phyloP scores from a whole-genome alignment of 2,797 vertebrate species.

The Thripadectes ignobilis region DNA sequence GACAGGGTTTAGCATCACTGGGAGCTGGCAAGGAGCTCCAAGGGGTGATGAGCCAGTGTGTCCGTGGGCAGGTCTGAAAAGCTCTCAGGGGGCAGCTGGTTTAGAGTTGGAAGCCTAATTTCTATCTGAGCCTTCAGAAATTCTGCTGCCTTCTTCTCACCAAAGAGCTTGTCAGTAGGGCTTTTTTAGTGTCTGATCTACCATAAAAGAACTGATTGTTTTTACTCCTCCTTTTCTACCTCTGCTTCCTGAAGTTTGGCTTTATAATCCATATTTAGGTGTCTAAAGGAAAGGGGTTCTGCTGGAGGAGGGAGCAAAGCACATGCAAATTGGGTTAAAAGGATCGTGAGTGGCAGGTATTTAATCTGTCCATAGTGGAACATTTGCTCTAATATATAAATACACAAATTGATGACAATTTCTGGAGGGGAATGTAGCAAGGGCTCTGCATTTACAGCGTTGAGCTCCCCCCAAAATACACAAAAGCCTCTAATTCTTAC shows the following conservation, averaged over 20 bases:
- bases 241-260: background rate
- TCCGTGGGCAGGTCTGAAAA: background rate
- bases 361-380: background rate
- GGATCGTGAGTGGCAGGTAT: background rate
- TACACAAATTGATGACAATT: background rate
- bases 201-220: background rate
- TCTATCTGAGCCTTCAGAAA: background rate
- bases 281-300: background rate
- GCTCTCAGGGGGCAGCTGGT: background rate
- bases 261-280: background rate
- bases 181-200: background rate
- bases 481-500: background rate
- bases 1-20: background rate
- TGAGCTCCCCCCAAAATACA: background rate
- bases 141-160: background rate
- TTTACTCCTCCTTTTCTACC: background rate
- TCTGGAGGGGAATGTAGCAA: background rate
- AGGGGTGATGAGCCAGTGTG: background rate
- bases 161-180: background rate
- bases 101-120: background rate
- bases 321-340: background rate
- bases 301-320: background rate
- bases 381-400: background rate
- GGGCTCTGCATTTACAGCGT: background rate
- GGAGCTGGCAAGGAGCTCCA: background rate